A percentile compares a stretch with the other conserved stretches of the same genome.
Conservation (phyloP, 1,140 invertebrate genomes). For the Oryctes rhinoceros region DNA sequence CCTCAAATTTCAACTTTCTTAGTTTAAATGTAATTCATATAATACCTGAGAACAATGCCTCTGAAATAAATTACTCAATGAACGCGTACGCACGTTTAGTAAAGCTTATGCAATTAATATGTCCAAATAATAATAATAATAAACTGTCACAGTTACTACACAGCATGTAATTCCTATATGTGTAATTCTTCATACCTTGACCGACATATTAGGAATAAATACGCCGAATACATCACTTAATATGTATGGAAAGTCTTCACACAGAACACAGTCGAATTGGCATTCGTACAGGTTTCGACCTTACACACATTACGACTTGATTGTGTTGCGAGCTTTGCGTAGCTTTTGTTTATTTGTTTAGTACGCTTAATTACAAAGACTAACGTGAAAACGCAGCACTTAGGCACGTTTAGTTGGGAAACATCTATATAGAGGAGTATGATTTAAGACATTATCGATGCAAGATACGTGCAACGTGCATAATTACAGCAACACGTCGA, state of each 20-base stretch:
- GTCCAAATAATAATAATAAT: constrained; percentile 33
- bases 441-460: constrained; percentile 23
- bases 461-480: constrained; percentile 14
- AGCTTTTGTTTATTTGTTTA: constrained; percentile 4
- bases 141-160: constrained; percentile 17
- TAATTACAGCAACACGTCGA: constrained; percentile 15
- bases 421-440: not conserved
- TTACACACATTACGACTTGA: constrained; percentile 15
- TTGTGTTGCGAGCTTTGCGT: constrained; percentile 32
- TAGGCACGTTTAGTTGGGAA: constrained; percentile 31
- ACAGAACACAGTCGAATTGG: not conserved
- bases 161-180: not conserved
- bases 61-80: not conserved
- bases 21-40: too few species aligned
- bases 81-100: not conserved
- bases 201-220: constrained; percentile 21
- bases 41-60: not conserved
- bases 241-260: constrained; percentile 24
- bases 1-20: too few species aligned
- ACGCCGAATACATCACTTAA: constrained; percentile 24
- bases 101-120: not conserved
- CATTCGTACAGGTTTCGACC: constrained; percentile 23
- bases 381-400: constrained; percentile 11
- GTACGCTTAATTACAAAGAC: not conserved
- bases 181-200: constrained; percentile 27